Percentiles rank a stretch among this genome's conserved stretches.
Evolutionary conservation across 92 coral and sea anemone genomes (phyloP).

Genomic region (Pocillopora meandrina): DNA sequence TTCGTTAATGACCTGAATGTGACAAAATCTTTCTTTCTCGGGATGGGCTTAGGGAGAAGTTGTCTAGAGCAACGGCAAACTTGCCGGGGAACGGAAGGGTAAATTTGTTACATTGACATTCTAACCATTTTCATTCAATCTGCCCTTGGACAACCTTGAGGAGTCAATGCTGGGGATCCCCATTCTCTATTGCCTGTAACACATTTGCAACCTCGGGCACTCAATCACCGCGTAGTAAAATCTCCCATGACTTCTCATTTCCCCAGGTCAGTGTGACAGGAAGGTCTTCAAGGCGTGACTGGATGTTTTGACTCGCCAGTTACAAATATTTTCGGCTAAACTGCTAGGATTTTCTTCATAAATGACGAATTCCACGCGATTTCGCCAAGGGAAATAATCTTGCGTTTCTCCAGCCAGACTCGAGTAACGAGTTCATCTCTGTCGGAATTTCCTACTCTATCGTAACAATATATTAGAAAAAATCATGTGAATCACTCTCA

Average conservation of each 20-base stretch:
- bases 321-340: conserved; percentile 33
- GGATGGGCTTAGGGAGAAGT: too few species aligned
- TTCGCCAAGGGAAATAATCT: background rate
- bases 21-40: too few species aligned
- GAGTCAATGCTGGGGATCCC: conserved; percentile 33
- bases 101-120: too few species aligned
- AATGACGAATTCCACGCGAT: conserved; percentile 28
- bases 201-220: conserved; percentile 25
- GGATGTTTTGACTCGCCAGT: conserved; percentile 25
- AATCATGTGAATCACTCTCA: too few species aligned
- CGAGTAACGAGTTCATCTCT: too few species aligned
- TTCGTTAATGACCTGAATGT: too few species aligned
- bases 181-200: conserved; percentile 42
- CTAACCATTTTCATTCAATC: conserved; percentile 9
- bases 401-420: too few species aligned
- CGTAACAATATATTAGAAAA: too few species aligned
- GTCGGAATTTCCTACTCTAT: too few species aligned
- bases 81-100: too few species aligned
- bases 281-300: conserved; percentile 13
- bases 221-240: conserved; percentile 18
- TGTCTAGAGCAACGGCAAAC: too few species aligned
- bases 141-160: conserved; percentile 6
- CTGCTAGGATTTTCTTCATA: conserved; percentile 29
- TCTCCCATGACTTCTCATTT: conserved; percentile 30
- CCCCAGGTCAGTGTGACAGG: conserved; percentile 17